Percentiles rank a stretch among this genome's conserved stretches.
These are phyloP conservation scores for Drosophila sechellia DNA, from an alignment of 1,140 invertebrate species.

Conservation along the genomic window DNA sequence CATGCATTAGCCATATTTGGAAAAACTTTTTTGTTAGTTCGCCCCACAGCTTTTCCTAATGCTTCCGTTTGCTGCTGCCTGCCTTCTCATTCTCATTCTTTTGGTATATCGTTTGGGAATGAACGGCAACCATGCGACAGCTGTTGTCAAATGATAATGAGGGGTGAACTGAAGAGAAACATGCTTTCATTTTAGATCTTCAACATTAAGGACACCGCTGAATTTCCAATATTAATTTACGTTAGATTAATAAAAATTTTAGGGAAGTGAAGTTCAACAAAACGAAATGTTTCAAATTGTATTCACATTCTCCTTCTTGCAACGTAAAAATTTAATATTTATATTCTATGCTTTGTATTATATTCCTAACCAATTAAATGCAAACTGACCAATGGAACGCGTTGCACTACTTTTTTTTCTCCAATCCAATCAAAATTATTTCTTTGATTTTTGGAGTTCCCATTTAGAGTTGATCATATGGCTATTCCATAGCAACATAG, in stretches of 20 bases:
- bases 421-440: too few relatives aligned
- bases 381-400: neutral
- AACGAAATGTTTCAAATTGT: too few relatives aligned
- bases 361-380: too few relatives aligned
- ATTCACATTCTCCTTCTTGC: too few relatives aligned
- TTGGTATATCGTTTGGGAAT: slow-evolving; percentile 4
- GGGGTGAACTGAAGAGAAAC: neutral
- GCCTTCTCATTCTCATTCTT: slow-evolving; percentile 28
- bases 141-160: slow-evolving; percentile 18
- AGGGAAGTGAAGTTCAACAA: too few relatives aligned
- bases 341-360: neutral
- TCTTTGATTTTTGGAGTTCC: slow-evolving; percentile 1
- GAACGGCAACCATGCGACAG: slow-evolving; percentile 23
- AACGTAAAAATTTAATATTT: too few relatives aligned
- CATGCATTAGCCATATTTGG: slow-evolving; percentile 55
- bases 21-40: slow-evolving; percentile 36
- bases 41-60: slow-evolving; percentile 11
- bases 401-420: neutral
- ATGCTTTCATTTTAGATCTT: neutral
- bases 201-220: too few relatives aligned
- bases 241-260: neutral
- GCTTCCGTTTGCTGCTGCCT: slow-evolving; percentile 7
- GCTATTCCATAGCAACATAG: neutral
- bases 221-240: too few relatives aligned
- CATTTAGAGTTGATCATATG: neutral